These are phyloP conservation scores for Lithophane socia DNA, from an alignment of 2,888 invertebrate species.

Conservation along the genomic window DNA sequence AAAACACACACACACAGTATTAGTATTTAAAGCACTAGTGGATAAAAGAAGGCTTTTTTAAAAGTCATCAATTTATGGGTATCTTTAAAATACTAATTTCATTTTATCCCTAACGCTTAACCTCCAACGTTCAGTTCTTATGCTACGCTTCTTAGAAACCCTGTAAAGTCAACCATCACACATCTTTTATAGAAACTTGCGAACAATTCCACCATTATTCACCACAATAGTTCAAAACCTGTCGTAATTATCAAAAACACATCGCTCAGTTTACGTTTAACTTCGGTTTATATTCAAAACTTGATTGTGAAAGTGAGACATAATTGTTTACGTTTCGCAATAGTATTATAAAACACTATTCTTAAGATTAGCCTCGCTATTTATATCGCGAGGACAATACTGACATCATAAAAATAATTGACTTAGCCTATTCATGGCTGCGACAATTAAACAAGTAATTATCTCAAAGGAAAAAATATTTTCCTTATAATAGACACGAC, in stretches of 20 bases:
- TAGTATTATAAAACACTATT: constrained; percentile 53
- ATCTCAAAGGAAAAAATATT: constrained; percentile 60
- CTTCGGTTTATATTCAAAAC: constrained; percentile 49
- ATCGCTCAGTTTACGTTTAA: constrained; percentile 42
- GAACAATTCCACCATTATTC: constrained; percentile 25
- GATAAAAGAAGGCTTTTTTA: too few relatives aligned
- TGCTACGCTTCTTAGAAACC: background rate
- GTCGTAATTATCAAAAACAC: constrained; percentile 50
- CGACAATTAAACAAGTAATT: constrained; percentile 67
- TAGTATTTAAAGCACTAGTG: too few relatives aligned
- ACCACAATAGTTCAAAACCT: constrained; percentile 26
- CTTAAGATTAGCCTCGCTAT: constrained; percentile 29
- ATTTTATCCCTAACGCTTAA: background rate
- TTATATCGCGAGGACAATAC: constrained; percentile 63
- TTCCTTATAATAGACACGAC: constrained; percentile 50
- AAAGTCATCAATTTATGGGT: background rate
- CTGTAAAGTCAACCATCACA: background rate
- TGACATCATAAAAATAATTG: constrained; percentile 68
- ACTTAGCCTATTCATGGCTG: constrained; percentile 51
- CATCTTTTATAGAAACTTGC: background rate
- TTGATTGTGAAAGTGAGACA: constrained; percentile 53
- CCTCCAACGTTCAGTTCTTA: background rate
- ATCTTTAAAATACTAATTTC: background rate
- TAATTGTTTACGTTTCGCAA: constrained; percentile 56
- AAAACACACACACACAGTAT: too few relatives aligned